Percentiles rank a stretch among this genome's conserved stretches.
phyloP scores from a whole-genome alignment of 2,113 vertebrate genomes.

The Serilophus lunatus region DNA sequence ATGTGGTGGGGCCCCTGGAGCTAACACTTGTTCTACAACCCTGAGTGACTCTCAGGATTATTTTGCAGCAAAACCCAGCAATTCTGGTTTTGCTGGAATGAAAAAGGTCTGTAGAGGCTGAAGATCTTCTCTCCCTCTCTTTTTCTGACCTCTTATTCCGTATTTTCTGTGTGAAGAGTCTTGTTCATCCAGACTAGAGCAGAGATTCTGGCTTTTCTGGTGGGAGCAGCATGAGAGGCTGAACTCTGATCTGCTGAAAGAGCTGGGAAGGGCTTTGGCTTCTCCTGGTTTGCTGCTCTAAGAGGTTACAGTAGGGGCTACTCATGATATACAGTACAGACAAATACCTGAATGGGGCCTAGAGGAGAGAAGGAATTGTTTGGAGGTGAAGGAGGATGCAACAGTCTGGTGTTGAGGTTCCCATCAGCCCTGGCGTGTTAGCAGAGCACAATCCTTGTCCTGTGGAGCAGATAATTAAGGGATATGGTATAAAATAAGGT shows the following conservation, averaged over 20 bases:
- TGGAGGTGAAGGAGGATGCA: neutral
- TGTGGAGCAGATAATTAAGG: neutral
- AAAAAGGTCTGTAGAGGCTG: neutral
- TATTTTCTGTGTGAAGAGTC: neutral
- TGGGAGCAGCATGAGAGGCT: neutral
- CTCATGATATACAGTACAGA: neutral
- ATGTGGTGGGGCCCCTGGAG: conserved; percentile 9
- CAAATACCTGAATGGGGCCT: neutral
- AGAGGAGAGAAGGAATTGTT: neutral
- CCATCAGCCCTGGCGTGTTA: neutral
- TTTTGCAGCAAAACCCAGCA: neutral
- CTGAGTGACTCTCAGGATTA: neutral
- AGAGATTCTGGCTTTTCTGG: neutral
- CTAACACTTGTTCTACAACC: neutral
- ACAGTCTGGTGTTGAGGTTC: neutral
- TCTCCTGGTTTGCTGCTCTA: neutral
- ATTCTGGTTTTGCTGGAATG: neutral
- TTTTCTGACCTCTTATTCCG: neutral
- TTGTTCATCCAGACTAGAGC: neutral
- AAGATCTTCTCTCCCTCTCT: neutral
- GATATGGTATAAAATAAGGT: neutral
- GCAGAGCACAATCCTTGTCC: neutral
- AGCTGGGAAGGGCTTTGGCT: neutral
- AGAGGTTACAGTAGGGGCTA: neutral
- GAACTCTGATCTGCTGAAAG: neutral